Conservation (phyloP, 2,888 invertebrate species). For the Amblyjoppa proteus region DNA sequence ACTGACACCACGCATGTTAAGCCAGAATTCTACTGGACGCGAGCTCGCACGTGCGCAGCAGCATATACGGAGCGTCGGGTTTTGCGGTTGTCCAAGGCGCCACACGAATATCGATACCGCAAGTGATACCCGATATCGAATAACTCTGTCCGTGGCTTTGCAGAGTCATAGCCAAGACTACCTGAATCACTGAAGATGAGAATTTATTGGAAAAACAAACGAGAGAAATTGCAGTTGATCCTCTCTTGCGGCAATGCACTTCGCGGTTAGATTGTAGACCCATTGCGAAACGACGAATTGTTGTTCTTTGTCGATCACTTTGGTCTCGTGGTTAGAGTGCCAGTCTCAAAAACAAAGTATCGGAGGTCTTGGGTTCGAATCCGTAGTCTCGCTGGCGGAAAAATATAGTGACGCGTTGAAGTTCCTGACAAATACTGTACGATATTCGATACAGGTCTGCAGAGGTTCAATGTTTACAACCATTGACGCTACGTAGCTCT, state of each 20-base stretch:
- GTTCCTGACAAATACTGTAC: no score
- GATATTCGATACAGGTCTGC: no score
- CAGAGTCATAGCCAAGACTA: neutral
- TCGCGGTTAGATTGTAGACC: neutral
- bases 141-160: slow-evolving; percentile 9
- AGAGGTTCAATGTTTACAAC: no score
- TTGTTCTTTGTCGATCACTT: no score
- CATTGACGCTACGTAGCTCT: no score
- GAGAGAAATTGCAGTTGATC: neutral
- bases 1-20: neutral
- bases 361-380: no score
- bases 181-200: neutral
- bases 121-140: slow-evolving; percentile 15
- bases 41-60: slow-evolving; percentile 14
- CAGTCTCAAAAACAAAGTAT: no score
- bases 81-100: slow-evolving; percentile 22
- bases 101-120: slow-evolving; percentile 19
- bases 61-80: neutral
- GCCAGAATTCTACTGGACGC: neutral
- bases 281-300: no score
- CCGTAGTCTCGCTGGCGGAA: no score
- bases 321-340: no score
- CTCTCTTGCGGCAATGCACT: neutral
- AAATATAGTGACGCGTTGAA: no score
- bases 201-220: neutral